Percentiles rank a stretch among this genome's conserved stretches.
phyloP scores from a whole-genome alignment of 2,888 invertebrate genomes.

The Leptopilina myrica region DNA sequence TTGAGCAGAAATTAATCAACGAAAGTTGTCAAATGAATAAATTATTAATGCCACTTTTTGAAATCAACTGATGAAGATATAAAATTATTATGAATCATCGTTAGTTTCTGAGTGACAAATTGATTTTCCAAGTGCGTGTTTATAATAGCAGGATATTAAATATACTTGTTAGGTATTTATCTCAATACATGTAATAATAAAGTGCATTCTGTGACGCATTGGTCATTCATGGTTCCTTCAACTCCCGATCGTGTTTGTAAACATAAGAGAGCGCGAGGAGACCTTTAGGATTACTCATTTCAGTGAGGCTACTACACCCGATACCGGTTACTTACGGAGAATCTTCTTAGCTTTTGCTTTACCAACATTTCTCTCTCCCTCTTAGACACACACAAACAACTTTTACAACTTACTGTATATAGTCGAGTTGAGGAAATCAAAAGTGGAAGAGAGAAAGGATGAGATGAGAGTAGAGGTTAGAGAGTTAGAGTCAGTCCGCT shows the following conservation, averaged over 20 bases:
- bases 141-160: too few species aligned
- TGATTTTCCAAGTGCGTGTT: too few species aligned
- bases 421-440: constrained; percentile 20
- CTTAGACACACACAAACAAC: neutral
- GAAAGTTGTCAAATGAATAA: too few species aligned
- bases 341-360: neutral
- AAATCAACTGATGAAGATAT: too few species aligned
- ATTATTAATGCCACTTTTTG: too few species aligned
- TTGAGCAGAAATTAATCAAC: too few species aligned
- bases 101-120: neutral
- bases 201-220: constrained; percentile 49
- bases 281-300: constrained; percentile 67
- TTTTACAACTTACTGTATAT: constrained; percentile 20
- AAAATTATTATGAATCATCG: too few species aligned
- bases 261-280: constrained; percentile 59
- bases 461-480: neutral
- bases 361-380: neutral
- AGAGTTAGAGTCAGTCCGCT: constrained; percentile 15
- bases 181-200: neutral
- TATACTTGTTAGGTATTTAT: too few species aligned
- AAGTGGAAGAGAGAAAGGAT: constrained; percentile 19
- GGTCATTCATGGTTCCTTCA: constrained; percentile 69
- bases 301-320: constrained; percentile 51
- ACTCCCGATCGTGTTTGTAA: constrained; percentile 69
- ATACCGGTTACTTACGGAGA: constrained; percentile 53